Base-by-base conservation (phyloP, 2,888 invertebrate genomes). In the Acrobeloides nanus region DNA sequence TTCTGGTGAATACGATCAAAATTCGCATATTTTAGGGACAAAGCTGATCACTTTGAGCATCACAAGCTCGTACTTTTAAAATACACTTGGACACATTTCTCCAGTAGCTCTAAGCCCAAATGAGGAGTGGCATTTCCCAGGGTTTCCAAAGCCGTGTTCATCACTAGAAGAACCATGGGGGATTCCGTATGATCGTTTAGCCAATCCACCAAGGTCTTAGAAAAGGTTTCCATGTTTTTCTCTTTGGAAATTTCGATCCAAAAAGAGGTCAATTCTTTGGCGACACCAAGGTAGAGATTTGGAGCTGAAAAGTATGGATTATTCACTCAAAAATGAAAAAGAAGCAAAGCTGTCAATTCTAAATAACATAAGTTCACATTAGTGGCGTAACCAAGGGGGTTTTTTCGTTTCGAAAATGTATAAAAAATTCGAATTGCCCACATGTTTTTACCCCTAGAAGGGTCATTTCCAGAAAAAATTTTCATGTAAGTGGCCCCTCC, bases 201-300 rank as follows among this genome's bases (percentile, higher is more conserved):
- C 58, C 58, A 58, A 17, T 62, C 41, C 2, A 25, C 32, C 10
- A 62, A 32, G 1, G 42, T 41, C n/a, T 61, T 41, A 31, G 43
- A 27, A 8, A 54, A 25, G 2, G 34, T 38, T 3, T 38, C 35
- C 4, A 31, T 23, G 20, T 44, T 24, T 20, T 48, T 57, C 3
- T 57, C 51, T 21, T 62, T 61, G 6, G 57, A 27, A 26, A 64
- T 59, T 20, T 59, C 46, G 21, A 59, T 51, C 66, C 67, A 68
- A 23, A 66, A 38, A n/a, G 52, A 38, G 12, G 61, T 66, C 37
- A 70, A 40, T 38, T 70, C 69, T 23, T 56, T 35, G 4, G 60
- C 55, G 6, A 70, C 59, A 8, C 51, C 34, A 12, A 43, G 15
- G 25, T 51, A 23, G 12, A 10, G 12, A 4, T 15, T 39, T 29